These are phyloP conservation scores for Pseudolaguvia tuberculata DNA, from an alignment of 2,113 vertebrate species.

Conservation along the genomic window DNA sequence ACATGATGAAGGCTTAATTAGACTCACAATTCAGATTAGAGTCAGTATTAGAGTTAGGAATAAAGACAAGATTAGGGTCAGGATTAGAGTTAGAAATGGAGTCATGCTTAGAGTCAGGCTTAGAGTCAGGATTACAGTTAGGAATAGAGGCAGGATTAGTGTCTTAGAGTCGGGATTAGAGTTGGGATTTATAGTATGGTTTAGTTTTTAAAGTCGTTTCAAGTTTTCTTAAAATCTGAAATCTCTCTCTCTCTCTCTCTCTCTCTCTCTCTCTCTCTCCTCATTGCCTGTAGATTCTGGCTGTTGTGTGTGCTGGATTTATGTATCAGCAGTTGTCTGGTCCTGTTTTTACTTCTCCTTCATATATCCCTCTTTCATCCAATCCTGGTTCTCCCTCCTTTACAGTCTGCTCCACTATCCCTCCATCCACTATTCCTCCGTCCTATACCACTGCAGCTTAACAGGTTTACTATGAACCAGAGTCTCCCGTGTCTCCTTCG, in stretches of 20 bases:
- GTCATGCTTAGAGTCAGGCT: no score
- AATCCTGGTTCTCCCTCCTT: neutral
- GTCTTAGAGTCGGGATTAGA: neutral
- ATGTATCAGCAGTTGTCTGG: constrained; percentile 20
- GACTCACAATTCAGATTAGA: no score
- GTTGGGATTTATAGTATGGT: neutral
- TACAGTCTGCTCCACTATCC: neutral
- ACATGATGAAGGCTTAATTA: neutral
- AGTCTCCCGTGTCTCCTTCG: no score
- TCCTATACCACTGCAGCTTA: neutral
- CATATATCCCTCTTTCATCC: constrained; percentile 6
- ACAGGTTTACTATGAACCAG: neutral
- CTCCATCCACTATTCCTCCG: neutral
- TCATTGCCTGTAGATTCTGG: neutral
- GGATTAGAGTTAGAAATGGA: neutral
- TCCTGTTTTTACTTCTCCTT: neutral
- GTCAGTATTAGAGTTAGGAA: no score
- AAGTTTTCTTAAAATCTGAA: neutral
- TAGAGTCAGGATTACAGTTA: no score
- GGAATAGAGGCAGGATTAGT: no score
- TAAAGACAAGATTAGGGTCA: no score
- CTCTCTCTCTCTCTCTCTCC: neutral
- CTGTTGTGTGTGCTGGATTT: neutral
- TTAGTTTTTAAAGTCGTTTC: neutral
- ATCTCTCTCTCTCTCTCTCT: neutral